Evolutionary conservation across 1,140 invertebrate species (phyloP).

Genomic region (Cherax destructor): DNA sequence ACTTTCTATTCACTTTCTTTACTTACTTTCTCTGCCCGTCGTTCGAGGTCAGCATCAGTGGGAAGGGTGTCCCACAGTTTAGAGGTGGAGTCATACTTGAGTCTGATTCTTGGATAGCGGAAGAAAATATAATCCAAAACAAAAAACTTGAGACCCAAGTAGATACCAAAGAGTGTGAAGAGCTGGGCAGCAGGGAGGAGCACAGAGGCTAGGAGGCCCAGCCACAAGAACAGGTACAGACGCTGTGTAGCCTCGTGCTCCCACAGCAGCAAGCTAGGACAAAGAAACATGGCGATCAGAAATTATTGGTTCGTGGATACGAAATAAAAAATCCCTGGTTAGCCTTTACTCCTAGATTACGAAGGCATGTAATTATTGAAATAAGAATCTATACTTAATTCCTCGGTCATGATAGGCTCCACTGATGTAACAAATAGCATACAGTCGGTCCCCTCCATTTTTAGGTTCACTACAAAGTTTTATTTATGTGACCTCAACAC

Average conservation of each 20-base stretch:
- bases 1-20: background rate
- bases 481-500: no score
- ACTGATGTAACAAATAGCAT: no score
- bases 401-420: no score
- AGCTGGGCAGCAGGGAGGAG: constrained; percentile 73
- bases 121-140: constrained; percentile 76
- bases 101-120: constrained; percentile 75
- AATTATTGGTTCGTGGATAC: no score
- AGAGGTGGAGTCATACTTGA: constrained; percentile 75
- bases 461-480: no score
- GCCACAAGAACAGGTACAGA: constrained; percentile 73
- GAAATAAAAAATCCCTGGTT: no score
- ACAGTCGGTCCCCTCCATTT: no score
- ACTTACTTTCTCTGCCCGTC: constrained; percentile 69
- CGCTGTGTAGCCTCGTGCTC: constrained; percentile 74
- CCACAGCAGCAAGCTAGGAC: constrained; percentile 75
- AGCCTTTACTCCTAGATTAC: no score
- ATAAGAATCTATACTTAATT: no score
- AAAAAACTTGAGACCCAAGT: constrained; percentile 75
- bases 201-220: constrained; percentile 73
- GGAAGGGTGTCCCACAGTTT: constrained; percentile 75
- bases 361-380: no score
- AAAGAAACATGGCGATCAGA: no score
- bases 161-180: constrained; percentile 73
- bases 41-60: constrained; percentile 75